Conservation (phyloP, 1,140 invertebrate genomes). For the Calosoma granatense region DNA sequence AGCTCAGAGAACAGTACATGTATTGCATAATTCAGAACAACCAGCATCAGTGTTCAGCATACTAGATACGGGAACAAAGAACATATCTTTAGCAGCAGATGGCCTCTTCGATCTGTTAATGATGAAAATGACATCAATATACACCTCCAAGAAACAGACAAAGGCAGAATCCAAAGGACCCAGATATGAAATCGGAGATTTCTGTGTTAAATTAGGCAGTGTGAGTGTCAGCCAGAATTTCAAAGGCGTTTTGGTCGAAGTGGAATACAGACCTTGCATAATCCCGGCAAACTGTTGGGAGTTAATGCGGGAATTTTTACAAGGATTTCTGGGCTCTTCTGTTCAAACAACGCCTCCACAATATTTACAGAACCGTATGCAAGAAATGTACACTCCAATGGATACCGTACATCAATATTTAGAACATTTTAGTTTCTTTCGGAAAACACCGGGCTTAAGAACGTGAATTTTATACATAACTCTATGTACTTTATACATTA, state of each 20-base stretch:
- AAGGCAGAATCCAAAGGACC: constrained; percentile 84
- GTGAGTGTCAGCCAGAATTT: constrained; percentile 89
- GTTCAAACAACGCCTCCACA: constrained; percentile 52
- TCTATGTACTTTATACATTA: too few relatives aligned
- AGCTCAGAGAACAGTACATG: constrained; percentile 70
- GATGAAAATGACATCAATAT: constrained; percentile 77
- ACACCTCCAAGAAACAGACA: constrained; percentile 79
- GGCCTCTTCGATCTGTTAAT: constrained; percentile 84
- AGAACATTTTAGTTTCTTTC: constrained; percentile 84
- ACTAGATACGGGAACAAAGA: constrained; percentile 76
- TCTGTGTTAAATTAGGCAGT: constrained; percentile 86
- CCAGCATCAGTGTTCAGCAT: constrained; percentile 89
- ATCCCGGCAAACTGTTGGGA: constrained; percentile 83
- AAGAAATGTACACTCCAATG: constrained; percentile 78
- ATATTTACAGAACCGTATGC: constrained; percentile 63
- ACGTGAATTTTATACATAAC: constrained; percentile 17
- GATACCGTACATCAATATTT: constrained; percentile 93
- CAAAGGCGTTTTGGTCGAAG: constrained; percentile 89
- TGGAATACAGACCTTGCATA: constrained; percentile 87
- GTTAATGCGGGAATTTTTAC: constrained; percentile 83
- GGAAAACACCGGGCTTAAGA: constrained; percentile 55
- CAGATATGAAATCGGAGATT: constrained; percentile 86
- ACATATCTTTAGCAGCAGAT: constrained; percentile 80
- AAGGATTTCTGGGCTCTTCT: constrained; percentile 76
- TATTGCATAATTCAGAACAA: constrained; percentile 91